Evolutionary conservation across 2,113 vertebrate species (phyloP).

Genomic region (Merops nubicus): DNA sequence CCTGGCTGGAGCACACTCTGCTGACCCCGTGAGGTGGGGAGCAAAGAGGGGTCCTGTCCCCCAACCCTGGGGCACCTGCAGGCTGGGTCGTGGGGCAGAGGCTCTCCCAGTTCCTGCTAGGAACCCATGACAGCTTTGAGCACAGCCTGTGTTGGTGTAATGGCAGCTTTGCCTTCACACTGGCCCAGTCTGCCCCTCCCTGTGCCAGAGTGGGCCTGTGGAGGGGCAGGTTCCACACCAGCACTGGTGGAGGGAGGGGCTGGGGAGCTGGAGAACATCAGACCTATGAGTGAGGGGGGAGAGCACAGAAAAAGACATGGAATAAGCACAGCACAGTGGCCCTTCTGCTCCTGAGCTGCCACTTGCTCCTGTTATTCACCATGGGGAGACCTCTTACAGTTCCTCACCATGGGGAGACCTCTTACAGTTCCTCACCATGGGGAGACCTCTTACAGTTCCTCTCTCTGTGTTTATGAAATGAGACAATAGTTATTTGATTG

Average conservation of each 20-base stretch:
- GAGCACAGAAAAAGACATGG: background rate
- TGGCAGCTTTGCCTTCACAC: too few relatives aligned
- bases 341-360: background rate
- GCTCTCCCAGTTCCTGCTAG: background rate
- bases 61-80: background rate
- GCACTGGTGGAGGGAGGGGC: background rate
- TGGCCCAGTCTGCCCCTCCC: background rate
- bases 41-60: background rate
- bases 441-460: background rate
- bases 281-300: background rate
- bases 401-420: background rate
- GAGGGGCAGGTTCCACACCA: background rate
- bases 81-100: background rate
- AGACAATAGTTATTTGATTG: background rate
- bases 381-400: background rate
- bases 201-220: background rate
- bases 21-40: background rate
- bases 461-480: rapidly evolving
- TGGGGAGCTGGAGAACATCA: too few relatives aligned
- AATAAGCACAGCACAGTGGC: background rate
- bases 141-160: too few relatives aligned
- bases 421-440: background rate
- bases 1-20: background rate
- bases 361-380: rapidly evolving
- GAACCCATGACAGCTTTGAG: too few relatives aligned